phyloP scores from a whole-genome alignment of 2,797 vertebrate genomes.

The Brachyrhaphis roseni region DNA sequence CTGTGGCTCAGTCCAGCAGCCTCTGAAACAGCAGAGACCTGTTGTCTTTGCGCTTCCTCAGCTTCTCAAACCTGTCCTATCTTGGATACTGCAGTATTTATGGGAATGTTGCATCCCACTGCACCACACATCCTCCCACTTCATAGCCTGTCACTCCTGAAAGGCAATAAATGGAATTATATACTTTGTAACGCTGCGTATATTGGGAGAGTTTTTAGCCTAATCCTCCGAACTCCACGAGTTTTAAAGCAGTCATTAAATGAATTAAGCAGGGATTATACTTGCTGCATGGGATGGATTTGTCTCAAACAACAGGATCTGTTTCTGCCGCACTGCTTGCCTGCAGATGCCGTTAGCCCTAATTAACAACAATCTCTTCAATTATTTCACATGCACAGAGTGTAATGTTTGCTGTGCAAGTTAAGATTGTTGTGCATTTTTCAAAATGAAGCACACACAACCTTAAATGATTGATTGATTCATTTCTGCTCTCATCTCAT shows the following conservation, averaged over 20 bases:
- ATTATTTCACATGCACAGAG: slow-evolving; percentile 20
- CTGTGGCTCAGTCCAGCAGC: slow-evolving; percentile 36
- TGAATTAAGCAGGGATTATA: slow-evolving; percentile 42
- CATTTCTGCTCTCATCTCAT: background rate
- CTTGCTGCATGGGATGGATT: slow-evolving; percentile 17
- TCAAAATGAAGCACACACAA: background rate
- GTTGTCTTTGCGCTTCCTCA: slow-evolving; percentile 28
- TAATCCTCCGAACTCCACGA: slow-evolving; percentile 40
- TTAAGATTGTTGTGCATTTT: background rate
- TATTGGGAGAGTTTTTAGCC: slow-evolving; percentile 1
- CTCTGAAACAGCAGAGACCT: slow-evolving; percentile 32
- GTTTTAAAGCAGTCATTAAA: slow-evolving; percentile 28
- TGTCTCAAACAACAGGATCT: slow-evolving; percentile 31
- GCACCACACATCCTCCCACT: slow-evolving; percentile 23
- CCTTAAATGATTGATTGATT: background rate
- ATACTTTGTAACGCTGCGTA: slow-evolving; percentile 32
- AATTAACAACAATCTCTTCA: slow-evolving; percentile 1
- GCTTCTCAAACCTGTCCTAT: slow-evolving; percentile 8
- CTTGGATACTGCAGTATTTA: slow-evolving; percentile 9
- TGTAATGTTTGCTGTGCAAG: background rate
- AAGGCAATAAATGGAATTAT: slow-evolving; percentile 32
- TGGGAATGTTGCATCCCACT: slow-evolving; percentile 19
- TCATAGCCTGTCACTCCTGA: slow-evolving; percentile 33
- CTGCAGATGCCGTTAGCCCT: slow-evolving; percentile 16
- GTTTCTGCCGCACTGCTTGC: slow-evolving; percentile 27